Conservation (phyloP, 1,140 invertebrate species). For the Andrena cerasifolii region DNA sequence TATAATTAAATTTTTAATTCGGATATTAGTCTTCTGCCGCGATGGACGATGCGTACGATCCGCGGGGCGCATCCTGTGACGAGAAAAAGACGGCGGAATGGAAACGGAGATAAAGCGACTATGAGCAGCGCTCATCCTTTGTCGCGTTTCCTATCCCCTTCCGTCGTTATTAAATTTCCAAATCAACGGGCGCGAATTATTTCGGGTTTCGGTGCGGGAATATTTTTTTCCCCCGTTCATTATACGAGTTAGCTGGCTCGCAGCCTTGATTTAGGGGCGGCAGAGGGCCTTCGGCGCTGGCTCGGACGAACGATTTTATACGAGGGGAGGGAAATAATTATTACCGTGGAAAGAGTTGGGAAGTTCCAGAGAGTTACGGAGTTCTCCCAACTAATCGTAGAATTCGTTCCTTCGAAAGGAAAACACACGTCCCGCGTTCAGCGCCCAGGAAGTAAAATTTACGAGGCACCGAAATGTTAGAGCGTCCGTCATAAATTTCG, state of each 20-base stretch:
- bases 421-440: slow-evolving; percentile 16
- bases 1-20: slow-evolving; percentile 55
- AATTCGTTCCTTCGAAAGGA: slow-evolving; percentile 27
- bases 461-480: slow-evolving; percentile 30
- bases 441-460: slow-evolving; percentile 13
- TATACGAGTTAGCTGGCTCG: background rate
- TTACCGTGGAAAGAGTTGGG: background rate
- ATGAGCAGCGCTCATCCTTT: background rate
- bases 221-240: background rate
- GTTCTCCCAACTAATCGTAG: slow-evolving; percentile 2
- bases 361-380: slow-evolving; percentile 7
- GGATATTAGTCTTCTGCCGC: slow-evolving; percentile 39
- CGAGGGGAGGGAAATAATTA: background rate
- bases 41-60: slow-evolving; percentile 10
- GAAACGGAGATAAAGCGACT: slow-evolving; percentile 38
- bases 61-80: background rate
- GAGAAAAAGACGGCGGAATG: slow-evolving; percentile 17
- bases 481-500: slow-evolving; percentile 40
- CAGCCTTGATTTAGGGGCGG: background rate
- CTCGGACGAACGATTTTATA: background rate
- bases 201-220: background rate
- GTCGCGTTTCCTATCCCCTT: no score
- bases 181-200: slow-evolving; percentile 25
- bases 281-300: background rate
- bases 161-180: slow-evolving; percentile 36